phyloP scores from a whole-genome alignment of 2,797 vertebrate species.

The Pogoniulus pusillus region DNA sequence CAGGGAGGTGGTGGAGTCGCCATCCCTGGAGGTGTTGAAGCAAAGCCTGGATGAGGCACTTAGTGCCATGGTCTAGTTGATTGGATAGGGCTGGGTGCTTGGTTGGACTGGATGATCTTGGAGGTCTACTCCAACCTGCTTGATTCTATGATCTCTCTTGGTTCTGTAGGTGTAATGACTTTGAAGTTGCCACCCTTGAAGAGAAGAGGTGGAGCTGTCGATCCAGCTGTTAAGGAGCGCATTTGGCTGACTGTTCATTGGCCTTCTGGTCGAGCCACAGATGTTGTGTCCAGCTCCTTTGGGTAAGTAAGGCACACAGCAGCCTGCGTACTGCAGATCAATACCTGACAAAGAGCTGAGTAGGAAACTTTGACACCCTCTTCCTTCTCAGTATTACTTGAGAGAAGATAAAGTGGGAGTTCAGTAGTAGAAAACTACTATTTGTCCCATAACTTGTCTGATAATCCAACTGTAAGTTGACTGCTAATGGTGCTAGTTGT shows the following conservation, averaged over 20 bases:
- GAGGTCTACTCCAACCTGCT: too few species aligned
- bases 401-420: neutral
- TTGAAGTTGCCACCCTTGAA: constrained; percentile 92
- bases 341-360: neutral
- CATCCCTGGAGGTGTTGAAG: too few species aligned
- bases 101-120: too few species aligned
- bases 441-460: neutral
- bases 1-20: too few species aligned
- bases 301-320: constrained; percentile 77
- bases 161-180: constrained; percentile 81
- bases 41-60: too few species aligned
- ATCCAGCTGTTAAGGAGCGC: constrained; percentile 88
- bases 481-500: neutral
- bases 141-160: too few species aligned
- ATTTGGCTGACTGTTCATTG: constrained; percentile 93
- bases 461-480: neutral
- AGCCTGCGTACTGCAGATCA: neutral
- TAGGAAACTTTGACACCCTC: neutral
- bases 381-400: neutral
- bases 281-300: constrained; percentile 91
- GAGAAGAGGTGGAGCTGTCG: constrained; percentile 83
- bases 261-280: constrained; percentile 80
- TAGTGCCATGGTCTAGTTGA: too few species aligned
- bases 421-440: neutral
- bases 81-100: too few species aligned